Conservation (phyloP, 2,797 vertebrate genomes). For the Pseudochirops corinnae region DNA sequence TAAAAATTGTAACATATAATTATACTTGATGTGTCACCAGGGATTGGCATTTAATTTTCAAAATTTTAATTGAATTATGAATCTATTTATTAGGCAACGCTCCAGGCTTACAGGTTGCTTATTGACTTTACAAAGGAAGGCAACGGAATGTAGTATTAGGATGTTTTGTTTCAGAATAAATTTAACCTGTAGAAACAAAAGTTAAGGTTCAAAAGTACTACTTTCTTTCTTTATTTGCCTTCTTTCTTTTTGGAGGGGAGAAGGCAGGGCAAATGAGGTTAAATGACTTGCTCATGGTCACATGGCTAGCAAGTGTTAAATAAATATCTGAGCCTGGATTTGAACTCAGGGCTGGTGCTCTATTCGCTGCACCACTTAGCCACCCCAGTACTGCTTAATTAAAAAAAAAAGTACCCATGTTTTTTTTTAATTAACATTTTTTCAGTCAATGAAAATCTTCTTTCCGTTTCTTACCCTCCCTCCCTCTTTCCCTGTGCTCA, state of each 20-base stretch:
- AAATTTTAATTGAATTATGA: neutral
- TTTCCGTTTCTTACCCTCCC: neutral
- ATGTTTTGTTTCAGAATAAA: neutral
- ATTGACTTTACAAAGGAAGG: neutral
- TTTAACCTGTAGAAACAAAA: neutral
- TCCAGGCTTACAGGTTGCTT: neutral
- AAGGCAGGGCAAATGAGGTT: too few relatives aligned
- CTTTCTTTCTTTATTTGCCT: neutral
- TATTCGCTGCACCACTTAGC: too few relatives aligned
- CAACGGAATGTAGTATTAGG: neutral
- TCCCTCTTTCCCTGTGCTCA: neutral
- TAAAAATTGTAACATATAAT: neutral
- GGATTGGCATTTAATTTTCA: neutral
- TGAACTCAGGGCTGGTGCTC: too few relatives aligned
- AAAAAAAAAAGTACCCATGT: neutral
- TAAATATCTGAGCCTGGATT: too few relatives aligned
- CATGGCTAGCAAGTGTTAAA: too few relatives aligned
- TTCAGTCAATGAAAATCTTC: neutral
- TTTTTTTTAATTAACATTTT: neutral
- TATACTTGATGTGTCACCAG: neutral
- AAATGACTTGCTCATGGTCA: too few relatives aligned
- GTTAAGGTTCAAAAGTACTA: neutral
- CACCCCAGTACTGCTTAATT: too few relatives aligned
- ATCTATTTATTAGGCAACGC: neutral
- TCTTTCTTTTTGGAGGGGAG: too few relatives aligned